Base-by-base conservation (phyloP, 1,140 invertebrate genomes). In the Drosophila pruinosa region DNA sequence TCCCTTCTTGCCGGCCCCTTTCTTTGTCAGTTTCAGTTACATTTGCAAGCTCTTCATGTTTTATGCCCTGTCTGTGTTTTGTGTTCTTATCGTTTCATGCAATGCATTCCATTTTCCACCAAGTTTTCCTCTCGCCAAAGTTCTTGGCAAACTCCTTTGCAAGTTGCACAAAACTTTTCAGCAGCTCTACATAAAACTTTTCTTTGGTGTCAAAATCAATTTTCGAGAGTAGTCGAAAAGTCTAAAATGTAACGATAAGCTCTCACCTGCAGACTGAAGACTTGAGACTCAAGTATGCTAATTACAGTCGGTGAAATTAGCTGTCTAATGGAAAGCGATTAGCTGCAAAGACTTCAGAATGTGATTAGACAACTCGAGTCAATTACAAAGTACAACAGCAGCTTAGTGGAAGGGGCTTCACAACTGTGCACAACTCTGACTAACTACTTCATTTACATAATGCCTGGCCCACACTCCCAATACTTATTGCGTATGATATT, bases 121-220 rank as follows among this genome's bases (percentile, higher is more conserved):
- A 19, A 41, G 12, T 41, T 48, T 28, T 19, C 45, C 14, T 26
- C 22, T 2, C 3, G 22, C 1, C 1, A 34, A 52, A 68, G 47
- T 39, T 15, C 45, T 17, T 59, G n/a, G n/a, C n/a, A n/a, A n/a
- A n/a, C n/a, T n/a, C n/a, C n/a, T 34, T 39, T 45, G n/a, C 47
- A 62, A 39, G 31, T 43, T 62, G 10, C 28, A 7, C 36, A 64
- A 78, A 83, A 68, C 65, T 85, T 58, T 65, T 45, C 21, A 19
- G 26, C 19, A 8, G 28, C 24, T 63, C 38, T 12, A 26, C n/a
- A n/a, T 52, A 75, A 61, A 83, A 61, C 38, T 72, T 85, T 24
- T 17, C 3, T 67, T 70, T 79, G 81, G 80, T 86, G 81, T 86
- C 80, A 86, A 85, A 85, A 85, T 85, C 80, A 85, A 86, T 85